Evolutionary conservation across 2,113 vertebrate species (phyloP).

Genomic region (Crotalus horridus): DNA sequence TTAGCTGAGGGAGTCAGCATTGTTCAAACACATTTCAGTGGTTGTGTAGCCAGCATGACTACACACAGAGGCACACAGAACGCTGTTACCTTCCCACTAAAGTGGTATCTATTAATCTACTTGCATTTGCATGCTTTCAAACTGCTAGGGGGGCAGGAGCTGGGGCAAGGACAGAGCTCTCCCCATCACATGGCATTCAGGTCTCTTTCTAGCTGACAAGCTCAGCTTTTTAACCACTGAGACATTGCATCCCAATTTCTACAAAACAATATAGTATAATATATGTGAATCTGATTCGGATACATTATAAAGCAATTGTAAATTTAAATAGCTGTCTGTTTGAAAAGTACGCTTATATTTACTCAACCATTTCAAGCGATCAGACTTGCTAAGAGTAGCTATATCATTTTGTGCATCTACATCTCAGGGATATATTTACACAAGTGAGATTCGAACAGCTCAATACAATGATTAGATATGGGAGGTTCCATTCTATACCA

Average conservation of each 20-base stretch:
- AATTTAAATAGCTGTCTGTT: too few relatives aligned
- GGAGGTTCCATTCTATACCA: too few relatives aligned
- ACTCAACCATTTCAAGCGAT: too few relatives aligned
- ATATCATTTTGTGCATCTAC: too few relatives aligned
- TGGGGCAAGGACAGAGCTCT: not conserved
- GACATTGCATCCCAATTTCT: not conserved
- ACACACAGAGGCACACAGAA: not conserved
- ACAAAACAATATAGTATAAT: not conserved
- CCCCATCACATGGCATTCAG: fast-evolving
- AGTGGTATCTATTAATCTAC: not conserved
- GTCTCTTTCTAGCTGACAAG: not conserved
- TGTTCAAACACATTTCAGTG: not conserved
- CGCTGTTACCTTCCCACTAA: not conserved
- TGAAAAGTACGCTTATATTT: too few relatives aligned
- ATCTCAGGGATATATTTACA: too few relatives aligned
- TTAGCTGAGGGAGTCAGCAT: not conserved
- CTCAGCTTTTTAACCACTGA: not conserved
- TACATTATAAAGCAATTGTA: too few relatives aligned
- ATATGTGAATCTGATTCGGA: not conserved
- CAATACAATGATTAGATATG: too few relatives aligned
- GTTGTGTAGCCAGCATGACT: not conserved
- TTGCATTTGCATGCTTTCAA: not conserved
- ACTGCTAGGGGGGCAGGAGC: not conserved
- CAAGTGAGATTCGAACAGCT: too few relatives aligned
- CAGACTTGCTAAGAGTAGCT: too few relatives aligned